Evolutionary conservation across 2,888 invertebrate genomes (phyloP), one percentile per base, ranked within the genome.

Genomic region (Dermolepida albohirtum): DNA sequence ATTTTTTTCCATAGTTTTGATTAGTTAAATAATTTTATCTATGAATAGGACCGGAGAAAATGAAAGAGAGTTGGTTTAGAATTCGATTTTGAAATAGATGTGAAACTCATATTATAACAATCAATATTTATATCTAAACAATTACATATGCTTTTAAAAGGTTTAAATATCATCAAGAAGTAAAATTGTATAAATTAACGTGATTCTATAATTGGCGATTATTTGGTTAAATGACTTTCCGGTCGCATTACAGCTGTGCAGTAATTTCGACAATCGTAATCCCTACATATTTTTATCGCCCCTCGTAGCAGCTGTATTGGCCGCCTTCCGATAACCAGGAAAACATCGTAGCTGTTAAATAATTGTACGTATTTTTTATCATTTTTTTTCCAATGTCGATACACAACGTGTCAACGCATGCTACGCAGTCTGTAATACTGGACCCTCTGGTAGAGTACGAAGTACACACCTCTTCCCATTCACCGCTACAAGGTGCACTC

Each of bases 301-400:
- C 63, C 66, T 66, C 67, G 54, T 68, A 16, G 71, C 74, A 74
- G 74, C 74, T 74, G 74, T 72, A 27, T 50, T 27, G 68, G 70
- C 70, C 68, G 70, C 66, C 49, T 69, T 69, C 55, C 68, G 72
- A 73, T 72, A 70, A 50, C 54, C 64, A 51, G 27, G 27, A 67
- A 71, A 72, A 73, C 72, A 72, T 69, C 65, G 69, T 69, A 71
- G 69, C 67, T 40, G 49, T n/a, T 39, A 29, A 16, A 39, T 22
- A 12, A 14, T 63, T 63, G 49, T 66, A 50, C 14, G 27, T 57
- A 4, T 22, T 34, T 34, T 34, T 34, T 34, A 8, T 34, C 34
- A 34, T 34, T 34, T 34, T 34, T 34, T 34, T 34, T 34, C 6
- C 10, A 34, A 34, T 34, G 34, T 34, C 34, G 34, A 34, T 34